Percentiles rank a stretch among this genome's conserved stretches.
phyloP scores from a whole-genome alignment of 2,113 vertebrate species.

The Mirounga angustirostris region DNA sequence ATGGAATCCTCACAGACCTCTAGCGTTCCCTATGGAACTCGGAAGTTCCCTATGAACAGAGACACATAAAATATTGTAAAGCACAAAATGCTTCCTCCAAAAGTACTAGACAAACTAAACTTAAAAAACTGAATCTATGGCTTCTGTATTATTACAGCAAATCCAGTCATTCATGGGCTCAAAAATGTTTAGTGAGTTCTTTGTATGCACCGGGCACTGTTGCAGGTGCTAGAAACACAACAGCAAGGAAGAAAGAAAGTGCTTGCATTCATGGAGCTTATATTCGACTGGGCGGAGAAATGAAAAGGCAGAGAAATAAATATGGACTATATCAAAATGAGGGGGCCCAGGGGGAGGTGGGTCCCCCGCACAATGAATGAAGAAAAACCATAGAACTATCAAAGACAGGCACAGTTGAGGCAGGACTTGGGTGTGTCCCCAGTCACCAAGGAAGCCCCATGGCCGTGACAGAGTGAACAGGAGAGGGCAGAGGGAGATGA shows the following conservation, averaged over 20 bases:
- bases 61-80: not conserved
- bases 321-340: rapidly evolving
- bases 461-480: not conserved
- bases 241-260: not conserved
- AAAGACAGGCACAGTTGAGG: not conserved
- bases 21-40: rapidly evolving
- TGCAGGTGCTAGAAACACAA: not conserved
- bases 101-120: not conserved
- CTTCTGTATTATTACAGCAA: not conserved
- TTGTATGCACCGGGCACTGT: rapidly evolving
- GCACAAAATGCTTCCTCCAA: not conserved
- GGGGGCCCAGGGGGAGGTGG: not conserved
- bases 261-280: not conserved
- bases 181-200: no score
- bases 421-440: no score
- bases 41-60: not conserved
- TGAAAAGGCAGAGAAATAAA: not conserved
- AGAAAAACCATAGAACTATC: not conserved
- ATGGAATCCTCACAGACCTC: not conserved
- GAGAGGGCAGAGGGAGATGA: not conserved
- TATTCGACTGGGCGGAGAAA: no score
- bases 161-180: not conserved
- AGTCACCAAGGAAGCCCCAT: not conserved
- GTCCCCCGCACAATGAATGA: not conserved
- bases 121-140: not conserved